These are phyloP conservation scores for Pituophis catenifer DNA, from an alignment of 2,113 vertebrate species.

Conservation along the genomic window DNA sequence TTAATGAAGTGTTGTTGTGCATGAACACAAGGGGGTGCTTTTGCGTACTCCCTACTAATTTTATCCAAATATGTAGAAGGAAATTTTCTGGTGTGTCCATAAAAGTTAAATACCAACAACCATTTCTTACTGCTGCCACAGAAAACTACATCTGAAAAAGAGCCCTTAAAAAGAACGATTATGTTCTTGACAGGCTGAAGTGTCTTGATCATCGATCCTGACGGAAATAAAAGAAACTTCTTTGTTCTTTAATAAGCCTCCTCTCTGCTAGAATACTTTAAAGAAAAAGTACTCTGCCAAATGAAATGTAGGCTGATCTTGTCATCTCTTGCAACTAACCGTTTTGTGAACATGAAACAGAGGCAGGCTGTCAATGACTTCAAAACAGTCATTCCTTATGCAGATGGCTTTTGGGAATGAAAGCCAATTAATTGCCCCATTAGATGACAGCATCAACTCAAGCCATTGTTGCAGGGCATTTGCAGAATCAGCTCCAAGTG, in stretches of 20 bases:
- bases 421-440: conserved; percentile 65
- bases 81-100: neutral
- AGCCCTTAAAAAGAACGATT: conserved; percentile 44
- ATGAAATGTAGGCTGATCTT: conserved; percentile 67
- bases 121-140: neutral
- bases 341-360: conserved; percentile 70
- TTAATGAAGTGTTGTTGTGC: too few species aligned
- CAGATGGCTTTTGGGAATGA: conserved; percentile 57
- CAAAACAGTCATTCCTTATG: conserved; percentile 59
- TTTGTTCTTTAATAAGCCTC: conserved; percentile 71
- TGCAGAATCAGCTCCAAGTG: conserved; percentile 57
- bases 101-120: neutral
- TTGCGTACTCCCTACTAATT: neutral
- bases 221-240: conserved; percentile 56
- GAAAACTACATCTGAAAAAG: conserved; percentile 41
- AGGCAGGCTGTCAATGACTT: conserved; percentile 69
- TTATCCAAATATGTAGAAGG: neutral
- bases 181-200: conserved; percentile 60
- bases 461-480: conserved; percentile 51
- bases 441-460: conserved; percentile 65
- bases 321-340: conserved; percentile 67
- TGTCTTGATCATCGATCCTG: conserved; percentile 66
- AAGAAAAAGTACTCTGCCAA: conserved; percentile 66
- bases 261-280: conserved; percentile 63
- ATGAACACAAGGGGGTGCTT: neutral